Percentiles rank a stretch among this genome's conserved stretches.
phyloP scores from a whole-genome alignment of 2,888 invertebrate species.

The Zaprionus lineosus region DNA sequence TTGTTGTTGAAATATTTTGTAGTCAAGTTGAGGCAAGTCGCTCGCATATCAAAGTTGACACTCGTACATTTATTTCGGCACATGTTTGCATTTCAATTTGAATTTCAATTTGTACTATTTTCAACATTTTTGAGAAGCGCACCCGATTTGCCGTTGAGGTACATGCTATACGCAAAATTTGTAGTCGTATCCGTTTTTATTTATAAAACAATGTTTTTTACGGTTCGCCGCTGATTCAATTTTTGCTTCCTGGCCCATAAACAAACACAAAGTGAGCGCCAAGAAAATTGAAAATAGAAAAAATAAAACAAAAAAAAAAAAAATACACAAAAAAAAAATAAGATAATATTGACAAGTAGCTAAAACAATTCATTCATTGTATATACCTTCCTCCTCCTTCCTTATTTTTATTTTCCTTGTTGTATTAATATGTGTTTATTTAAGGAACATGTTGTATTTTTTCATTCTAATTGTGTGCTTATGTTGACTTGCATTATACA shows the following conservation, averaged over 20 bases:
- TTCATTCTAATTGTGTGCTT: not conserved
- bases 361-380: slow-evolving; percentile 76
- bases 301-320: slow-evolving; percentile 27
- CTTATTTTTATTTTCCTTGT: slow-evolving; percentile 21
- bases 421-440: slow-evolving; percentile 1
- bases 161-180: slow-evolving; percentile 26
- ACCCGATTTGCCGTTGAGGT: too few relatives aligned
- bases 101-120: slow-evolving; percentile 46
- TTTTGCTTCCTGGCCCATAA: slow-evolving; percentile 61
- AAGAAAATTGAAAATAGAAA: slow-evolving; percentile 15
- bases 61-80: slow-evolving; percentile 70
- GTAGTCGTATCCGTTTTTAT: too few relatives aligned
- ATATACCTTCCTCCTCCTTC: too few relatives aligned
- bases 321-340: slow-evolving; percentile 33
- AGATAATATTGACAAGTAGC: slow-evolving; percentile 67
- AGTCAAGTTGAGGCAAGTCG: slow-evolving; percentile 69
- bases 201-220: slow-evolving; percentile 69
- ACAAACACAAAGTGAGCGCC: slow-evolving; percentile 41
- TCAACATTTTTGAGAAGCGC: slow-evolving; percentile 23
- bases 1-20: slow-evolving; percentile 51
- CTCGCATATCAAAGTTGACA: slow-evolving; percentile 71
- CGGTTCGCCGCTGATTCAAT: slow-evolving; percentile 35
- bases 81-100: slow-evolving; percentile 70
- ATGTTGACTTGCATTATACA: too few relatives aligned
- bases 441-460: slow-evolving; percentile 5